Base-by-base conservation (phyloP, 2,888 invertebrate genomes). In the Rhamnusium bicolor region DNA sequence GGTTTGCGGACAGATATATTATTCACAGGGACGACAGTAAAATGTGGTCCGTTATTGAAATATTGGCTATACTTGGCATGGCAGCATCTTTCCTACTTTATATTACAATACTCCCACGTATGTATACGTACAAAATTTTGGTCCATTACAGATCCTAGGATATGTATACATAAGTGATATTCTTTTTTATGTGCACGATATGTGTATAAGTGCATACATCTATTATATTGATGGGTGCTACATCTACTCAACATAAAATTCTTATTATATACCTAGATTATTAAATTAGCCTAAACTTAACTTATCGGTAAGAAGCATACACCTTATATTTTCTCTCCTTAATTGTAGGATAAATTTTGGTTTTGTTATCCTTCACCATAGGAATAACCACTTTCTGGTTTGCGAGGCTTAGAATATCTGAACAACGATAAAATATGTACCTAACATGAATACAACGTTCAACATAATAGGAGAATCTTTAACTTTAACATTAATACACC, bases 121-220 rank as follows among this genome's bases (percentile, higher is more conserved):
- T 65, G 51, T 65, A 65, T 65, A 53, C 53, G 40, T 65, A 65
- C 53, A 53, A 65, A 53, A 53, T 65, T 58, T 58, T 65, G 53
- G 65, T 65, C 65, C 65, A 19, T 65, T 32, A 53, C 53, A 65
- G 65, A 53, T 53, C 65, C 65, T 65, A 51, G 29, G 65, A 65
- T 53, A 65, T 53, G 65, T 65, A 65, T 65, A 65, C 65, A 53
- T 65, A 65, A 32, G 53, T 65, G 65, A 65, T 65, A 65, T 53
- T 47, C 63, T 53, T 29, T 65, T 65, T 58, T 58, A 58, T 65
- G 65, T 29, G 53, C 53, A 29, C 49, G 27, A 27, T 53, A 53
- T 65, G 65, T 65, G 53, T 65, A 27, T 51, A 29, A 16, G 63
- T 62, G 62, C 53, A 53, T 65, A 65, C 63, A 51, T 29, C 27